phyloP scores from a whole-genome alignment of 2,888 invertebrate species.

The Trissolcus japonicus region DNA sequence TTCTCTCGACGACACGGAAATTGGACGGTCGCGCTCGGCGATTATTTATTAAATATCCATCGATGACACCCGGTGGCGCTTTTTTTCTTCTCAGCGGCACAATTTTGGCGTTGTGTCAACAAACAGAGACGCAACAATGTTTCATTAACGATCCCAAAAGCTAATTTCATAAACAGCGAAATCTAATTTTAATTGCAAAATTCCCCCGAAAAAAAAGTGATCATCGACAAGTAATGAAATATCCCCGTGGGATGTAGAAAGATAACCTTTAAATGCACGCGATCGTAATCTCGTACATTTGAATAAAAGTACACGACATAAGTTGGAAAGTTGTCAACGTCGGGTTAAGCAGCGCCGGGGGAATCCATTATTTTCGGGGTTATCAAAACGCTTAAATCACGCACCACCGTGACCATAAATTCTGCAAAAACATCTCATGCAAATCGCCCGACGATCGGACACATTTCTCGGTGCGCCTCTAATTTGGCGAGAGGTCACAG shows the following conservation, averaged over 20 bases:
- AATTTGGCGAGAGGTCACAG: slow-evolving; percentile 22
- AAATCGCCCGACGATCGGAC: slow-evolving; percentile 24
- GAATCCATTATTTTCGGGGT: slow-evolving; percentile 31
- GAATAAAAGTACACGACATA: slow-evolving; percentile 44
- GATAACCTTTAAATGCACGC: slow-evolving; percentile 42
- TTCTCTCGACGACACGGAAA: slow-evolving; percentile 7
- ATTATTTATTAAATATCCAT: slow-evolving; percentile 26
- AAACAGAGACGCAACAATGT: slow-evolving; percentile 34
- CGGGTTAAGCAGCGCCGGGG: slow-evolving; percentile 9
- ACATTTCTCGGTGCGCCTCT: slow-evolving; percentile 18
- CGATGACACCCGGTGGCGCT: slow-evolving; percentile 4
- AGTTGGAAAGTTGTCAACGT: slow-evolving; percentile 31
- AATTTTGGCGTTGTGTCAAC: slow-evolving; percentile 16
- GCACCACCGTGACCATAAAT: slow-evolving; percentile 47
- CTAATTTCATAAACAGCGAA: slow-evolving; percentile 45
- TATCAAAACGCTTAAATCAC: slow-evolving; percentile 53
- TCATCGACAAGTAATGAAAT: slow-evolving; percentile 40
- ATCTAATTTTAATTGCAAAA: slow-evolving; percentile 46
- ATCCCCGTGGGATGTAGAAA: slow-evolving; percentile 4
- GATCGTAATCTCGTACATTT: slow-evolving; percentile 44
- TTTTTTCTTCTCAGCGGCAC: slow-evolving; percentile 2
- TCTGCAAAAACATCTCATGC: slow-evolving; percentile 31
- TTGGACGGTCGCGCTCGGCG: slow-evolving; percentile 11
- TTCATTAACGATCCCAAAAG: slow-evolving; percentile 24
- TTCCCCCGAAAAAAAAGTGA: slow-evolving; percentile 13